A percentile compares a stretch with the other conserved stretches of the same genome.
phyloP scores from a whole-genome alignment of 2,888 invertebrate species.

The Colostygia pectinataria region DNA sequence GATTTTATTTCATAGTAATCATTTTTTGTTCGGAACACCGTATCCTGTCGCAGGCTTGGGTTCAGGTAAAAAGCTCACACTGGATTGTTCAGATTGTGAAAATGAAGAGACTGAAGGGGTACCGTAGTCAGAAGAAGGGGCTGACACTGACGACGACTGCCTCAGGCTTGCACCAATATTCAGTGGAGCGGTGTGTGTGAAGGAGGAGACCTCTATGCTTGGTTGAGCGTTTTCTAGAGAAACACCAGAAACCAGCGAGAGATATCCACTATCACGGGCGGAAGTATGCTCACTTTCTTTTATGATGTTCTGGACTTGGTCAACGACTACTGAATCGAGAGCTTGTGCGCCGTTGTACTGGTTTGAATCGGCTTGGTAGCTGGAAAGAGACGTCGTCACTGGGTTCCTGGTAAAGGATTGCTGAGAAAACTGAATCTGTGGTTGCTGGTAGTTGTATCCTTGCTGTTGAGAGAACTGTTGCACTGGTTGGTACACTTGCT shows the following conservation, averaged over 20 bases:
- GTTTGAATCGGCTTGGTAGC: slow-evolving; percentile 69
- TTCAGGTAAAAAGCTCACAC: slow-evolving; percentile 60
- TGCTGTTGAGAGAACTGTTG: slow-evolving; percentile 38
- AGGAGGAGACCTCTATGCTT: slow-evolving; percentile 72
- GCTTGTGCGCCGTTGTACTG: slow-evolving; percentile 57
- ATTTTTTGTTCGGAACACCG: slow-evolving; percentile 61
- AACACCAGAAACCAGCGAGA: slow-evolving; percentile 70
- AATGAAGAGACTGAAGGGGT: slow-evolving; percentile 47
- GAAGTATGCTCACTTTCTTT: slow-evolving; percentile 68
- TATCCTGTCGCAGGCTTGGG: slow-evolving; percentile 60
- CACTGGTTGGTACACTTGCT: slow-evolving; percentile 34
- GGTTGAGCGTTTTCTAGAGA: slow-evolving; percentile 67
- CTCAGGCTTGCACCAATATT: slow-evolving; percentile 29
- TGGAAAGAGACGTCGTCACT: slow-evolving; percentile 49
- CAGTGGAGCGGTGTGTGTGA: slow-evolving; percentile 63
- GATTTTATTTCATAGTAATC: slow-evolving; percentile 6
- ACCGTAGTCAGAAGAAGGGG: slow-evolving; percentile 48
- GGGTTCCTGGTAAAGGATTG: slow-evolving; percentile 40
- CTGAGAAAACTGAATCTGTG: slow-evolving; percentile 35
- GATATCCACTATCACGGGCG: slow-evolving; percentile 67
- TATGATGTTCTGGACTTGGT: slow-evolving; percentile 65
- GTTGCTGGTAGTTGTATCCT: slow-evolving; percentile 36
- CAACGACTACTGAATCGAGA: slow-evolving; percentile 63
- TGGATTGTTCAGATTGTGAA: slow-evolving; percentile 30
- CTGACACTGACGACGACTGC: slow-evolving; percentile 37